Evolutionary conservation across 37 sponge, comb jelly and placozoan genomes (phyloP).

Genomic region (Geodia barretti): DNA sequence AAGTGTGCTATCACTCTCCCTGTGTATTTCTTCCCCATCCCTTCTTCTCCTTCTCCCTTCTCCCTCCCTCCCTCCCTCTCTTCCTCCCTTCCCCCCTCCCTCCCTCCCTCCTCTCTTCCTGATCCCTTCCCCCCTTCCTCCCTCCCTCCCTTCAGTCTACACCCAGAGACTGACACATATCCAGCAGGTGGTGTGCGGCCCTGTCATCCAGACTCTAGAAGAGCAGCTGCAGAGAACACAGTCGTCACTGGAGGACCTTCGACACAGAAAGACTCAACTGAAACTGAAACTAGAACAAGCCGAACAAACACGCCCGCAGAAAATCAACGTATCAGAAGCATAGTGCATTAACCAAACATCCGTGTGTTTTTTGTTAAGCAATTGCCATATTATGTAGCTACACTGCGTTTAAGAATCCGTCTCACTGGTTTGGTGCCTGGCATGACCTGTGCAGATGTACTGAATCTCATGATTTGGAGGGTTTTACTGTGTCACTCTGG

Average conservation of each 20-base stretch:
- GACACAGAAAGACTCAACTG: slow-evolving; percentile 45
- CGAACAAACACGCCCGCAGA: not conserved
- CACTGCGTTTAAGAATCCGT: too few species aligned
- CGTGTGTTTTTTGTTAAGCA: too few species aligned
- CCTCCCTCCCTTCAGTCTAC: slow-evolving; percentile 77
- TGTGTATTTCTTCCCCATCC: not conserved
- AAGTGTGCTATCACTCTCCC: too few species aligned
- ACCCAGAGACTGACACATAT: slow-evolving; percentile 65
- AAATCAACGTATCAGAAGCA: not conserved
- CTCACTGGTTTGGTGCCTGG: too few species aligned
- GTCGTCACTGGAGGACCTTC: slow-evolving; percentile 11
- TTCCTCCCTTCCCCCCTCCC: too few species aligned
- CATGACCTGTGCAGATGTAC: too few species aligned
- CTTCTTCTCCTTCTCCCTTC: not conserved
- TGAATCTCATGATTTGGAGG: too few species aligned
- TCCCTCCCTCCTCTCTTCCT: too few species aligned
- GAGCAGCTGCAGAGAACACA: slow-evolving; percentile 53
- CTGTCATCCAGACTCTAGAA: slow-evolving; percentile 67
- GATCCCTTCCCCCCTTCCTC: too few species aligned
- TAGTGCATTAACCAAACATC: too few species aligned
- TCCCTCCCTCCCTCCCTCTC: not conserved
- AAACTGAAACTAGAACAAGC: not conserved
- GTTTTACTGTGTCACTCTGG: too few species aligned
- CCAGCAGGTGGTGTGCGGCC: slow-evolving; percentile 78
- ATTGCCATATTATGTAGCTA: not conserved